Base-by-base conservation (phyloP, 2,797 vertebrate species). In the Hoplostethus atlanticus region DNA sequence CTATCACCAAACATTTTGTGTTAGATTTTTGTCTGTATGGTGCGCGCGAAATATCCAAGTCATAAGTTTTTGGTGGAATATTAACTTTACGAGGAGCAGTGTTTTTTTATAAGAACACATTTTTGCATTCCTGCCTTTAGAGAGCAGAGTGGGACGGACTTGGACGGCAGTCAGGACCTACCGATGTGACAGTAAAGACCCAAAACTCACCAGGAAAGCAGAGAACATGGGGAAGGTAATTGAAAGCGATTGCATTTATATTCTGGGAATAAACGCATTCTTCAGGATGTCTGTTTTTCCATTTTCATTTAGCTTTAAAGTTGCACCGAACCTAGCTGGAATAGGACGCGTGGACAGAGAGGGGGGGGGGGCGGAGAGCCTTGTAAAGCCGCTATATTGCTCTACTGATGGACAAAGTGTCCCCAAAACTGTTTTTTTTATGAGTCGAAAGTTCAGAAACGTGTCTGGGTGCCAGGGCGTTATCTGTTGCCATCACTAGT, bases 211-310 rank as follows among this genome's bases (percentile, higher is more conserved):
- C 89, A 58, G 50, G 42, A 68, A 15, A 2, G 36, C 3, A 9
- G 60, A 46, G 73, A 84, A 76, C 30, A 92, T 92, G 93, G 58
- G 54, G 0, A 77, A 68, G 92, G 88, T 90, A 82, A 80, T n/a
- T 4, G 31, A 1, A 9, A 0, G 0, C 3, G 42, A 50, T 48
- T 70, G 25, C 1, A 44, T 13, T 3, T 13, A 11, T 6, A 16
- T n/a, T 9, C 25, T 34, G 42, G 3, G 0, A 42, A 9, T 28
- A 28, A 0, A 44, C 11, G 42, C 3, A 13, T n/a, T 16, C 2
- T 17, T n/a, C 15, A 5, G 47, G 16, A 4, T 17, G 2, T 4
- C 12, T 17, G 5, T 48, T 48, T n/a, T n/a, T 48, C 15, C 42
- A 44, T 48, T 48, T 48, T 48, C 47, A 15, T 16, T 56, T 6